Evolutionary conservation across 2,888 invertebrate genomes (phyloP).

Genomic region (Agrochola circellaris): DNA sequence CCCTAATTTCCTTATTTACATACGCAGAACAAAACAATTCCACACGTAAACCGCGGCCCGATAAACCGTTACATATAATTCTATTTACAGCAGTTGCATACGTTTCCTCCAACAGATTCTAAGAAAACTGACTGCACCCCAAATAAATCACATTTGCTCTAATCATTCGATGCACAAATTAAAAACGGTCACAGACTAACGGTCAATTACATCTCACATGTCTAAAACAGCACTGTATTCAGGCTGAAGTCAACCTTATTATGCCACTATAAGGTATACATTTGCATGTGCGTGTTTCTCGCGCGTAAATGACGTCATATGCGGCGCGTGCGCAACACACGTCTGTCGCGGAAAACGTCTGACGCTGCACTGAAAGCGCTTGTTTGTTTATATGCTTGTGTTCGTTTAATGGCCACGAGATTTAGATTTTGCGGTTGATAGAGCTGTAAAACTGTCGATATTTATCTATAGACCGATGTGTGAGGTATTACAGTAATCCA

Average conservation of each 20-base stretch:
- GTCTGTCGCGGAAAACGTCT: constrained; percentile 68
- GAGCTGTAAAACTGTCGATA: constrained; percentile 65
- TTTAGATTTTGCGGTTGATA: constrained; percentile 67
- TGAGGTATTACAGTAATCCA: constrained; percentile 37
- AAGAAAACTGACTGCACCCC: constrained; percentile 55
- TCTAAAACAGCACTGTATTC: constrained; percentile 62
- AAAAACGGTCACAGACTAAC: constrained; percentile 72
- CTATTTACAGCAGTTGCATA: constrained; percentile 58
- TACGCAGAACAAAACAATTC: constrained; percentile 41
- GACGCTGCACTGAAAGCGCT: constrained; percentile 72
- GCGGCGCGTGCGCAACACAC: constrained; percentile 59
- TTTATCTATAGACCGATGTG: constrained; percentile 61
- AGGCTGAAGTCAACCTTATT: constrained; percentile 60
- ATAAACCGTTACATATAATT: constrained; percentile 46
- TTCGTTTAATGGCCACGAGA: constrained; percentile 64
- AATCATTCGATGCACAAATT: constrained; percentile 71
- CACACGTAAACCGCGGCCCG: constrained; percentile 38
- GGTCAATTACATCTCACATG: constrained; percentile 63
- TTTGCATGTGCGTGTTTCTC: constrained; percentile 28
- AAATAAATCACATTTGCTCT: constrained; percentile 64
- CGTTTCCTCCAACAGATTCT: constrained; percentile 49
- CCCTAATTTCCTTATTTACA: constrained; percentile 50
- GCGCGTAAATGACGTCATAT: constrained; percentile 67
- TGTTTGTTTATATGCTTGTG: constrained; percentile 70
- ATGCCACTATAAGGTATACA: constrained; percentile 34